Conservation (phyloP, 1,140 invertebrate species). For the Acromyrmex echinatior region DNA sequence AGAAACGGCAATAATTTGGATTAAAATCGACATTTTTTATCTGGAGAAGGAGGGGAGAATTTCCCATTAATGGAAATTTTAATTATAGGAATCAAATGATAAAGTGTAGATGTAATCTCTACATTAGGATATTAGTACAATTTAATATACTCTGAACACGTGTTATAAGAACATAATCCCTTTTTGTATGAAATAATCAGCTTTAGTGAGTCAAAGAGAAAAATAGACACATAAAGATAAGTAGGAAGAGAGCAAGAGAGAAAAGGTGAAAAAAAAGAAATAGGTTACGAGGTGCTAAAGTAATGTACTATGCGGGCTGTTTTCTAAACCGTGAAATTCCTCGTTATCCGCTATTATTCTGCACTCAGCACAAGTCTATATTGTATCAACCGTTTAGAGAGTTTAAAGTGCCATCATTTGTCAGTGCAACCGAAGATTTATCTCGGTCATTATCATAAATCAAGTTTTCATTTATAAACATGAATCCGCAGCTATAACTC, state of each 20-base stretch:
- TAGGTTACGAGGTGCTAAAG: constrained; percentile 21
- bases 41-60: not conserved
- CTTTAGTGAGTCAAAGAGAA: constrained; percentile 24
- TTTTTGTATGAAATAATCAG: constrained; percentile 38
- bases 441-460: not conserved
- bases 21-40: not conserved
- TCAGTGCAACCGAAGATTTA: not conserved
- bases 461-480: not conserved
- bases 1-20: not conserved
- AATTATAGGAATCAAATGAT: not conserved
- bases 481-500: not conserved
- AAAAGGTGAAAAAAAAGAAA: not conserved
- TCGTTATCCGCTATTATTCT: constrained; percentile 14
- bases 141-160: not conserved
- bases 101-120: not conserved
- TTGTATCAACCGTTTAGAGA: constrained; percentile 1
- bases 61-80: not conserved
- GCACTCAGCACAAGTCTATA: not conserved
- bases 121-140: constrained; percentile 1
- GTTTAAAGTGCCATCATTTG: constrained; percentile 4
- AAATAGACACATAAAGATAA: not conserved
- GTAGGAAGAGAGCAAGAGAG: not conserved
- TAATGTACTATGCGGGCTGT: not conserved
- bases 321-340: constrained; percentile 13
- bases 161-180: constrained; percentile 25